Percentiles rank a stretch among this genome's conserved stretches.
Conservation (phyloP, 1,140 invertebrate genomes). For the Gonatopus flavifemur region DNA sequence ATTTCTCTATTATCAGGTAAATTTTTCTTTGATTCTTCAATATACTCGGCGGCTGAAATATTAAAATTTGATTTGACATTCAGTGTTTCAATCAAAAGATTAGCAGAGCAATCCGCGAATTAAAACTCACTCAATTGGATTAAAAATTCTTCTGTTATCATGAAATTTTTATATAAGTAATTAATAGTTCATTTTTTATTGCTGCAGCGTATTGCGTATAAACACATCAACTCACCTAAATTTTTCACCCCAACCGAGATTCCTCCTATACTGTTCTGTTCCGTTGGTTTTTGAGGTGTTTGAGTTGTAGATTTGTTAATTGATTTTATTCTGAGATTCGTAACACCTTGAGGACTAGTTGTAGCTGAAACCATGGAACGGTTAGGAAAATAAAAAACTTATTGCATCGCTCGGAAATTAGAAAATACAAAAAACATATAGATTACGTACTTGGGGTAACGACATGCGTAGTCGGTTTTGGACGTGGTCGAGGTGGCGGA, state of each 20-base stretch:
- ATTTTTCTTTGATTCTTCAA: conserved; percentile 52
- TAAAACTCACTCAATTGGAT: too few species aligned
- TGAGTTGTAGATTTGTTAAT: conserved; percentile 29
- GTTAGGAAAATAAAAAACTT: conserved; percentile 9
- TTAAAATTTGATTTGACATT: conserved; percentile 14
- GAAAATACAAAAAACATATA: conserved; percentile 8
- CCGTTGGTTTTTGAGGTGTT: conserved; percentile 59
- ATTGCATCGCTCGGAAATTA: neutral
- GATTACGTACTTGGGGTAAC: conserved; percentile 36
- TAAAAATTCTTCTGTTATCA: too few species aligned
- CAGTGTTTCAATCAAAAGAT: too few species aligned
- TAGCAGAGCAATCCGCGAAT: too few species aligned
- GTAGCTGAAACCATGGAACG: too few species aligned
- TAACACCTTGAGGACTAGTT: conserved; percentile 33
- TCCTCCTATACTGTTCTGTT: conserved; percentile 69
- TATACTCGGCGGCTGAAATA: conserved; percentile 46
- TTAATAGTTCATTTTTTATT: too few species aligned
- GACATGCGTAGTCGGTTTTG: conserved; percentile 25
- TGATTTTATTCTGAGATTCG: conserved; percentile 45
- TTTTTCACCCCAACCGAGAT: conserved; percentile 62
- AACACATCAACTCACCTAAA: conserved; percentile 44
- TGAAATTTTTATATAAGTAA: too few species aligned
- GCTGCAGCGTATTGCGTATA: too few species aligned
- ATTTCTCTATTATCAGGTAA: conserved; percentile 71
- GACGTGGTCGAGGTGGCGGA: conserved; percentile 5